phyloP scores from a whole-genome alignment of 2,113 vertebrate genomes.

The Camarhynchus parvulus region DNA sequence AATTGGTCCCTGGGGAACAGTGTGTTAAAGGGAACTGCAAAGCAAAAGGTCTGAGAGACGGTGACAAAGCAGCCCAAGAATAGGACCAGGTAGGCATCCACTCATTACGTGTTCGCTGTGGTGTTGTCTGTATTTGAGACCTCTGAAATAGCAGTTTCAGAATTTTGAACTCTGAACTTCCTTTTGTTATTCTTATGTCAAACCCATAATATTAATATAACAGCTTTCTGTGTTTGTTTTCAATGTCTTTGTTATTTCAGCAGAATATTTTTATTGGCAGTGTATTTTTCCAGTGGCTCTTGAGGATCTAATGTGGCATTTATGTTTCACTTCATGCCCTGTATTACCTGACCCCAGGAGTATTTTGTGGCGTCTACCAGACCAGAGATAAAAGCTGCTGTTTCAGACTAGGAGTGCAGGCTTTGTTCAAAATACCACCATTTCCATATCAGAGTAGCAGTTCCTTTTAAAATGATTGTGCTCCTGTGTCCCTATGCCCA shows the following conservation, averaged over 20 bases:
- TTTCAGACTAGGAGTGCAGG: neutral
- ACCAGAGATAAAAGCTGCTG: conserved; percentile 17
- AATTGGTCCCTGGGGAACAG: neutral
- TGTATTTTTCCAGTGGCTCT: conserved; percentile 38
- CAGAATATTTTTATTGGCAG: conserved; percentile 54
- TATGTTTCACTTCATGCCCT: neutral
- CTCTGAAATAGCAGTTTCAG: neutral
- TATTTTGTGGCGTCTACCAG: conserved; percentile 15
- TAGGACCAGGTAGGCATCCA: neutral
- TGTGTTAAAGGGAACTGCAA: neutral
- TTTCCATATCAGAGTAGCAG: neutral
- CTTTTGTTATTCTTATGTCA: conserved; percentile 51
- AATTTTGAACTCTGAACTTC: conserved; percentile 55
- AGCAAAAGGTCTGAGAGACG: neutral
- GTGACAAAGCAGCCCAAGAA: neutral
- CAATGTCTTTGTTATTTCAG: conserved; percentile 57
- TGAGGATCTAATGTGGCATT: conserved; percentile 41
- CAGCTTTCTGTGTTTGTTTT: conserved; percentile 47
- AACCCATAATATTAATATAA: conserved; percentile 48
- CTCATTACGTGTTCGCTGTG: rapidly evolving
- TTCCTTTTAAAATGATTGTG: neutral
- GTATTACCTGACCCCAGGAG: conserved; percentile 25
- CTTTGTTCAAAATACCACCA: neutral
- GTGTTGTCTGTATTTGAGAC: neutral
- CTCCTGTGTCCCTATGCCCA: rapidly evolving